A percentile compares a stretch with the other conserved stretches of the same genome.
Conservation (phyloP, 2,888 invertebrate species). For the Mimas tiliae region DNA sequence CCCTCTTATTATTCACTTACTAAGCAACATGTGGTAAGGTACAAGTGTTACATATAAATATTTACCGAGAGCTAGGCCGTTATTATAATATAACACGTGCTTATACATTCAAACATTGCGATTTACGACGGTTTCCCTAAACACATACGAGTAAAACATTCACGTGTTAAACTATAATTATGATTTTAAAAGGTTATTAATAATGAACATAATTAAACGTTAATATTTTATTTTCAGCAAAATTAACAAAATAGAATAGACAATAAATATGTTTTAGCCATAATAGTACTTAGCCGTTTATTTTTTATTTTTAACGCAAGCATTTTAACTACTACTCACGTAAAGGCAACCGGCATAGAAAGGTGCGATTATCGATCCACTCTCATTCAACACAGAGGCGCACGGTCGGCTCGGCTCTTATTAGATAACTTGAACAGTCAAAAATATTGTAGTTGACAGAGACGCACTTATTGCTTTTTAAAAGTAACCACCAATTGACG, state of each 20-base stretch:
- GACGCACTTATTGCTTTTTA: not conserved
- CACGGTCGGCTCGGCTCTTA: not conserved
- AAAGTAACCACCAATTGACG: not conserved
- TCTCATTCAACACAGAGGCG: not conserved
- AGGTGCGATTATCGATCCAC: conserved; percentile 9
- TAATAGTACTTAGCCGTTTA: no score
- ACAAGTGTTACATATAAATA: conserved; percentile 30
- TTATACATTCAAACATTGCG: conserved; percentile 8
- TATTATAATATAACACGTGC: conserved; percentile 21
- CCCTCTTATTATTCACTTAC: conserved; percentile 57
- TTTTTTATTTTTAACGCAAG: not conserved
- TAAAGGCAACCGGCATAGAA: not conserved
- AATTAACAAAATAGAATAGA: no score
- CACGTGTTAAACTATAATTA: not conserved
- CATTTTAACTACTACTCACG: not conserved
- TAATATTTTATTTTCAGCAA: no score
- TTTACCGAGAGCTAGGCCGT: conserved; percentile 28
- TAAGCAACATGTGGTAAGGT: conserved; percentile 50
- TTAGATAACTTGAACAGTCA: conserved; percentile 13
- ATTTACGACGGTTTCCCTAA: conserved; percentile 9
- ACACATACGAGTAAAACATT: not conserved
- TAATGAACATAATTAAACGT: no score
- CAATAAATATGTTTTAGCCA: no score
- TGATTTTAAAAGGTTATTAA: no score
- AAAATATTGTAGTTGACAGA: not conserved